Percentiles rank a stretch among this genome's conserved stretches.
Conservation (phyloP, 30 jellyfish, hydroid and myxozoan species). For the Turritopsis rubra region DNA sequence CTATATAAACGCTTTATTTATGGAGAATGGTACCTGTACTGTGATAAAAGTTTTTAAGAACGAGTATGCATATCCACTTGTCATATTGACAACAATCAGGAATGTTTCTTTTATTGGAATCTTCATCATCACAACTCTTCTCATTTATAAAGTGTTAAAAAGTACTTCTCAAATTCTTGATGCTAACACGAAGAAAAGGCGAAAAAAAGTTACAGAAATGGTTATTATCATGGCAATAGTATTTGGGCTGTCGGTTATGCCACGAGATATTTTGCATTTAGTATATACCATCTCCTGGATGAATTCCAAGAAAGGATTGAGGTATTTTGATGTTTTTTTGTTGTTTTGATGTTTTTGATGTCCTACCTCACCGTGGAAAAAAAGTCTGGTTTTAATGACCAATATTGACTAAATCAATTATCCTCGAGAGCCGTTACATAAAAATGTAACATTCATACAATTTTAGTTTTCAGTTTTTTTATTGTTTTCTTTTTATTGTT, state of each 20-base stretch:
- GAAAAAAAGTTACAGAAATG: conserved; percentile 38
- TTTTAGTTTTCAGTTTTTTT: too few relatives aligned
- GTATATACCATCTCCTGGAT: conserved; percentile 51
- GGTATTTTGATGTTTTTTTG: too few relatives aligned
- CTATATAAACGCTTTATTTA: conserved; percentile 17
- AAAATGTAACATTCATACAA: too few relatives aligned
- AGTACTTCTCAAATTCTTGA: conserved; percentile 7
- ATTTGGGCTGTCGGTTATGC: conserved; percentile 52
- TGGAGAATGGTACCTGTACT: conserved; percentile 11
- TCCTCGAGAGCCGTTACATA: background rate
- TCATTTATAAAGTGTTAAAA: conserved; percentile 15
- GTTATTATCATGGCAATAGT: conserved; percentile 39
- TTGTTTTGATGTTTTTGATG: too few relatives aligned
- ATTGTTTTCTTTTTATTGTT: too few relatives aligned
- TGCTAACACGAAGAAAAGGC: background rate
- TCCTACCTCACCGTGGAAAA: too few relatives aligned
- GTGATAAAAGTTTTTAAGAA: background rate
- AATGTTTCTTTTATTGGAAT: conserved; percentile 28
- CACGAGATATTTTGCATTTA: conserved; percentile 61
- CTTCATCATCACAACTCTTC: conserved; percentile 37
- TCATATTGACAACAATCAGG: conserved; percentile 22
- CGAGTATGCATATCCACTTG: conserved; percentile 47
- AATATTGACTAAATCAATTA: background rate
- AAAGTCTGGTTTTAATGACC: background rate
- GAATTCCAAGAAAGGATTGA: background rate